These are phyloP conservation scores for Echiichthys vipera DNA, from an alignment of 2,797 vertebrate genomes.

Conservation along the genomic window DNA sequence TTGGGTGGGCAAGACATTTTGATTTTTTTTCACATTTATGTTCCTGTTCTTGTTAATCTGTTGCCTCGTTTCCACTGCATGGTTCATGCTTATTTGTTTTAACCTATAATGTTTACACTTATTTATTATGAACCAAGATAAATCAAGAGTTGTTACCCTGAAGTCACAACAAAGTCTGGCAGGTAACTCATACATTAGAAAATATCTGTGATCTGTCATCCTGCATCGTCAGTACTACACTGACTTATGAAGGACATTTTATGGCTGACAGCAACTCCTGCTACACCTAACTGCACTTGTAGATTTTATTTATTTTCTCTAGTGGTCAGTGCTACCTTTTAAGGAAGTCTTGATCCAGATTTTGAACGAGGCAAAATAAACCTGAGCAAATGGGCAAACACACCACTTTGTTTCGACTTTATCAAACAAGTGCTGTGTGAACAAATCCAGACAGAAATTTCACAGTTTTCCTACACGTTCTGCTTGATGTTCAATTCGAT, in stretches of 20 bases:
- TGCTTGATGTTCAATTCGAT: too few relatives aligned
- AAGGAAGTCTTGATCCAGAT: too few relatives aligned
- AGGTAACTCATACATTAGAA: neutral
- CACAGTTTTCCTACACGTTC: neutral
- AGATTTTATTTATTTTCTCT: slow-evolving; percentile 1
- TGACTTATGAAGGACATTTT: neutral
- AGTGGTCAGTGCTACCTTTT: neutral
- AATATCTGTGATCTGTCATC: neutral
- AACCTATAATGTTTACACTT: neutral
- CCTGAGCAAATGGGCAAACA: neutral
- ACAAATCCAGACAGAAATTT: neutral
- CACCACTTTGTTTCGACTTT: neutral
- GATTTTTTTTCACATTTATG: neutral
- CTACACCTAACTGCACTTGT: neutral
- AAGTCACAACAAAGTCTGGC: slow-evolving; percentile 3
- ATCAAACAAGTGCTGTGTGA: neutral
- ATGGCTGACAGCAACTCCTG: neutral
- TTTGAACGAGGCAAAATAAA: neutral
- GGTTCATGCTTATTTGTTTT: neutral
- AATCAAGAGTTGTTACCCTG: neutral
- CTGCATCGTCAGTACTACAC: neutral
- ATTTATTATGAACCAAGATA: neutral
- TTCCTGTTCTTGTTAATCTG: neutral
- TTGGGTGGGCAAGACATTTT: neutral
- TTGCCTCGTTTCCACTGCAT: neutral